Evolutionary conservation across 1,140 invertebrate species (phyloP).

Genomic region (Aphelinus atriplicis): DNA sequence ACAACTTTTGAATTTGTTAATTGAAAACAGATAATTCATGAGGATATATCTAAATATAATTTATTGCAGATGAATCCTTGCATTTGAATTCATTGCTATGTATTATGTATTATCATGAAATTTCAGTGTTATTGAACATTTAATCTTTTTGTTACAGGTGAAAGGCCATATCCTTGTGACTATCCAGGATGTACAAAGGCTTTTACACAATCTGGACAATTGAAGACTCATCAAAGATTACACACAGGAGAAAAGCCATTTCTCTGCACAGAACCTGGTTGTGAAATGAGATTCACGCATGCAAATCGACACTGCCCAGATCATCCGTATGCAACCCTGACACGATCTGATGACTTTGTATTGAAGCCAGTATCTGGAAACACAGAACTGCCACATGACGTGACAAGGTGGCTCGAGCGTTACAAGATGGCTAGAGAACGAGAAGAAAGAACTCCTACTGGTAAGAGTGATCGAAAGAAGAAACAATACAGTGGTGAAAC

Average conservation of each 20-base stretch:
- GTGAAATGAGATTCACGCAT: conserved; percentile 80
- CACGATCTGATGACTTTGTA: conserved; percentile 68
- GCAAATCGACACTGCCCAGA: conserved; percentile 81
- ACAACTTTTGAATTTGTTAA: too few species aligned
- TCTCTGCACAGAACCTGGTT: conserved; percentile 75
- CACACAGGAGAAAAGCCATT: conserved; percentile 88
- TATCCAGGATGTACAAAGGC: conserved; percentile 80
- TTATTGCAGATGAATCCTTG: too few species aligned
- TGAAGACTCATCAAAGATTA: conserved; percentile 84
- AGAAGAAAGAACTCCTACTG: conserved; percentile 65
- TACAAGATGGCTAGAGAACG: conserved; percentile 63
- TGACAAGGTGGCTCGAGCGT: conserved; percentile 70
- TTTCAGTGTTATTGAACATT: too few species aligned
- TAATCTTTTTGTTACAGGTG: conserved; percentile 67
- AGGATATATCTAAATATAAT: too few species aligned
- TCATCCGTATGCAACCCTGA: conserved; percentile 71
- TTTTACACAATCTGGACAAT: conserved; percentile 85
- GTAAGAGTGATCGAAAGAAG: conserved; percentile 61
- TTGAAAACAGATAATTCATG: too few species aligned
- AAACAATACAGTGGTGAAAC: conserved; percentile 57
- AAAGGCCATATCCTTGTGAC: conserved; percentile 82
- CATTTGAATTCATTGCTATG: too few species aligned
- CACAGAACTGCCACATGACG: conserved; percentile 68
- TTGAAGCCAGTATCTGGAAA: conserved; percentile 66
- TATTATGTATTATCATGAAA: too few species aligned